These are phyloP conservation scores for Heliothis subflexa DNA, from an alignment of 1,140 invertebrate species.

Conservation along the genomic window DNA sequence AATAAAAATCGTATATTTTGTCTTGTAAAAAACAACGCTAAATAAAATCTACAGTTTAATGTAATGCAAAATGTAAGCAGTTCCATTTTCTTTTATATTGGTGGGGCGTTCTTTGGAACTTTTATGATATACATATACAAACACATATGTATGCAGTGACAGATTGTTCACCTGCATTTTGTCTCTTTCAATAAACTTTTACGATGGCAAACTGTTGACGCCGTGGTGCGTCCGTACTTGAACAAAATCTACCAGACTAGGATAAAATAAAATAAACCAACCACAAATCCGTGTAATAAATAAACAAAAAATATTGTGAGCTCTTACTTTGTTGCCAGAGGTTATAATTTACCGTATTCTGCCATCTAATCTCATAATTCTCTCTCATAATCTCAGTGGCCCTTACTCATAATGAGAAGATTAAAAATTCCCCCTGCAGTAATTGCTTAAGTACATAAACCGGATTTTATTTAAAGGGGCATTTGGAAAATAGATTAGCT, in stretches of 20 bases:
- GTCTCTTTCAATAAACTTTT: constrained; percentile 37
- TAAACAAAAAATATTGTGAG: constrained; percentile 35
- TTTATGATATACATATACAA: background rate
- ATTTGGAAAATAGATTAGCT: constrained; percentile 6
- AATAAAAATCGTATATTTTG: too few relatives aligned
- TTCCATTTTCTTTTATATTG: background rate
- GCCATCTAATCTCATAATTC: constrained; percentile 63
- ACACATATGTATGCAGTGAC: background rate
- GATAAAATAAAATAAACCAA: constrained; percentile 28
- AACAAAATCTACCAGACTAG: background rate
- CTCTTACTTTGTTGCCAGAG: constrained; percentile 37
- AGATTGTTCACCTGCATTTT: constrained; percentile 7
- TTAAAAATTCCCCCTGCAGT: constrained; percentile 70
- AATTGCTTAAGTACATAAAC: constrained; percentile 66
- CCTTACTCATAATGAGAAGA: constrained; percentile 71
- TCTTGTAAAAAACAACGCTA: background rate
- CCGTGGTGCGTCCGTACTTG: too few relatives aligned
- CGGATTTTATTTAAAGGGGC: constrained; percentile 58
- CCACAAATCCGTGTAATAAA: constrained; percentile 34
- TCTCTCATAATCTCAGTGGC: constrained; percentile 61
- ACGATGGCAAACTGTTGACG: constrained; percentile 16
- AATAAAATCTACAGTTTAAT: background rate
- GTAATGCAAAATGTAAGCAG: too few relatives aligned
- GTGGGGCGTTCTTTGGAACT: background rate
- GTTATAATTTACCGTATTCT: constrained; percentile 47